Evolutionary conservation across 1,140 invertebrate species (phyloP), one percentile per base, ranked within the genome.

Genomic region (Tetragnatha versicolor): DNA sequence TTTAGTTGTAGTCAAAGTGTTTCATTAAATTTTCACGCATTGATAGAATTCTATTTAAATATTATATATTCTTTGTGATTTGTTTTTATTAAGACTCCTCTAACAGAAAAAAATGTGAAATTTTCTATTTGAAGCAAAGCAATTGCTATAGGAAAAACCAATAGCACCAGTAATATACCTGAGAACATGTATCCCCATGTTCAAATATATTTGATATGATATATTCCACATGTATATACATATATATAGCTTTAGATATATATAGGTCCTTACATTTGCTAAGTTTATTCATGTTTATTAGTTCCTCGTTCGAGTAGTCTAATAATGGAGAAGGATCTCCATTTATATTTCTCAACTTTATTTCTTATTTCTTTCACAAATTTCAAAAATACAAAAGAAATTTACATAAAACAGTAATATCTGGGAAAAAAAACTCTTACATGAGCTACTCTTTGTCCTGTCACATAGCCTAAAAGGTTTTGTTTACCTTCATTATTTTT

Each of bases 191-290:
- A 73, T 31, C 2, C 14, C 39, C 60, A 65, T 45, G 31, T n/a
- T 77, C 73, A 39, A n/a, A n/a, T n/a, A n/a, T 65, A 53, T 39
- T 31, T 77, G 73, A 77, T 77, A 77, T 77, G 73, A 77, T 65
- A 51, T 33, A 49, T 37, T 63, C 29, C 27, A 61, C 58, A 70
- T 55, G 25, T 53, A 51, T 49, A 70, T 70, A 55, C 37, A 27
- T 53, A 49, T 31, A 29, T 70, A 33, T 37, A 58, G 53, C 37
- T 55, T 25, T 49, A 49, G 49, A 33, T 49, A 68, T 68, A 68
- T 49, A 68, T 68, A 63, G 25, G 25, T 53, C 53, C 12, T n/a
- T 55, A 60, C 60, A 53, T 53, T 65, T 66, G 61, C 61, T 77
- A 77, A 65, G 73, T 53, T 29, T 55, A 65, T 77, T 47, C 22